Base-by-base conservation (phyloP, 2,888 invertebrate genomes). In the Hyposoter didymator region DNA sequence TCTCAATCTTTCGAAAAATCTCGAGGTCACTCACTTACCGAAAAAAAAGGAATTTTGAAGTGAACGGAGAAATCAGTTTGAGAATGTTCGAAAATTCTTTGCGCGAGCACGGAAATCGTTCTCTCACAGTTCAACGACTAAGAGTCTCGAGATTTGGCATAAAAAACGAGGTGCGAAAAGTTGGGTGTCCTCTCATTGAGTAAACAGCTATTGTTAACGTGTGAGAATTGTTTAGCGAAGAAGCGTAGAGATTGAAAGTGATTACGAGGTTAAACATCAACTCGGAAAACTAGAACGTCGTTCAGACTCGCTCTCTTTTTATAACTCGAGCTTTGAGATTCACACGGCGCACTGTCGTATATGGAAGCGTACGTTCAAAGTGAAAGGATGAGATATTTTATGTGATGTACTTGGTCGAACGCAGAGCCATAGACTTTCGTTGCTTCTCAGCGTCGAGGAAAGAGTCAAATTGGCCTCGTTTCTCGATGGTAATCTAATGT, bases 311-410 rank as follows among this genome's bases (percentile, higher is more conserved):
- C 67, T 81, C 78, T 76, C 74, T 43, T 43, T 22, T 45, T 28
- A 72, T 59, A 43, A 35, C 85, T 52, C 62, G 55, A 55, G 85
- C 70, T 72, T 64, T 17, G 62, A 52, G 64, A 64, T 12, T 49
- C 22, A 67, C 67, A 55, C 35, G 64, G 74, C 47, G 74, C 47
- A 59, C 45, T 45, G 52, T 43, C 74, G 6, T 82, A 69, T 73
- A 74, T 45, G 78, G 75, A 75, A 72, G n/a, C 10, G 10, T 59
- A 17, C 66, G 55, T 39, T 47, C 75, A 2, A 62, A 85, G 85
- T 85, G 85, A 85, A 85, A 85, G 85, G 85, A 83, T 79, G 85
- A 82, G 62, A 67, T 28, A 49, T 39, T 64, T 75, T 39, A 55
- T 45, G 55, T 47, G 66, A 72, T 66, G 70, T 35, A 35, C 19